These are phyloP conservation scores for Procapra przewalskii DNA, from an alignment of 2,113 vertebrate species.

Conservation along the genomic window DNA sequence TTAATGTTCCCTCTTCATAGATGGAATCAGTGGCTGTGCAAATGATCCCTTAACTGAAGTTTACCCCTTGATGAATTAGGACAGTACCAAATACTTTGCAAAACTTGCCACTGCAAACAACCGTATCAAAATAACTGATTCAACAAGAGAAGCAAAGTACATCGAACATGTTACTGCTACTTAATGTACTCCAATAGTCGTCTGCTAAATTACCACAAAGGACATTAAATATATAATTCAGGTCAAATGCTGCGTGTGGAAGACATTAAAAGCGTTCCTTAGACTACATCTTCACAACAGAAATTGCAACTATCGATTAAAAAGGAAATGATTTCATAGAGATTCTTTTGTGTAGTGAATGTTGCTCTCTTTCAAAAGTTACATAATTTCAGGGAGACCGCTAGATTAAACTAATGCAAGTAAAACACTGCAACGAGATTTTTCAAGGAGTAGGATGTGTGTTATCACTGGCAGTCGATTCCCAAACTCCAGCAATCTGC, in stretches of 20 bases:
- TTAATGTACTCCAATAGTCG: not conserved
- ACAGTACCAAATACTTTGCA: conserved; percentile 10
- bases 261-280: conserved; percentile 29
- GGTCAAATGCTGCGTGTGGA: not conserved
- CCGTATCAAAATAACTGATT: not conserved
- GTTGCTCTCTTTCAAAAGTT: conserved; percentile 38
- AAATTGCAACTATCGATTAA: conserved; percentile 35
- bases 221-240: not conserved
- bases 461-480: not conserved
- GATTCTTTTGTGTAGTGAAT: conserved; percentile 16
- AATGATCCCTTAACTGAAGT: not conserved
- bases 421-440: not conserved
- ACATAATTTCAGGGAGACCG: conserved; percentile 38
- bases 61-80: not conserved
- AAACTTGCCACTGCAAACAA: not conserved
- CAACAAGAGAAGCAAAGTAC: not conserved
- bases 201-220: not conserved
- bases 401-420: conserved; percentile 16
- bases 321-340: conserved; percentile 48
- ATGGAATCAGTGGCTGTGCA: not conserved
- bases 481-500: not conserved
- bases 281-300: conserved; percentile 36
- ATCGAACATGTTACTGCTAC: conserved; percentile 22
- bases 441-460: conserved; percentile 1
- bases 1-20: conserved; percentile 7